A percentile compares a stretch with the other conserved stretches of the same genome.
Conservation (phyloP, 2,113 vertebrate genomes). For the Penelope pileata region DNA sequence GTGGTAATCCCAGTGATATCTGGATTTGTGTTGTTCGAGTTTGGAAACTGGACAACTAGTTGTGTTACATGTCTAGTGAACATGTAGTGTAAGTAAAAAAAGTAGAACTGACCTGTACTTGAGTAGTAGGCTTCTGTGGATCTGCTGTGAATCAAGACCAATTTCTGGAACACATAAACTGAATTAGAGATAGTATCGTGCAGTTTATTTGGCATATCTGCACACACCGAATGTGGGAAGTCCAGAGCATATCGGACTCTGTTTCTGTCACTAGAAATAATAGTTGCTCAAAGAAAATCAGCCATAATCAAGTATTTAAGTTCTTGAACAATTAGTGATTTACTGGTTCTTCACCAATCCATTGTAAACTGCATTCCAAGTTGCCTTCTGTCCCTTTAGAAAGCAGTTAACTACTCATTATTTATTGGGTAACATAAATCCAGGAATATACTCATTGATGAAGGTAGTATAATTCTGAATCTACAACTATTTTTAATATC, state of each 20-base stretch:
- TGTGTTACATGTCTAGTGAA: rapidly evolving
- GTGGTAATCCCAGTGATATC: background rate
- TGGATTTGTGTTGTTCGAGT: background rate
- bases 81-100: background rate
- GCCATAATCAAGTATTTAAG: rapidly evolving
- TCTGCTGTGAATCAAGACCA: background rate
- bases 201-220: background rate
- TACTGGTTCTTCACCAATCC: background rate
- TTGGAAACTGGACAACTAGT: background rate
- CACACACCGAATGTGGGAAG: background rate
- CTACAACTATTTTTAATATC: background rate
- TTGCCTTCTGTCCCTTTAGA: background rate
- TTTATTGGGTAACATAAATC: background rate
- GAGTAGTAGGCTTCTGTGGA: background rate
- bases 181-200: background rate
- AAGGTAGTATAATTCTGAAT: background rate
- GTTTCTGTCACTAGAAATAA: background rate
- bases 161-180: background rate
- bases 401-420: background rate
- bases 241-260: background rate
- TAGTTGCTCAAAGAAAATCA: background rate
- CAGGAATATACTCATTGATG: background rate
- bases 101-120: background rate
- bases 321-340: background rate
- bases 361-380: background rate